Base-by-base conservation (phyloP, 2,888 invertebrate genomes). In the Metellina segmentata region DNA sequence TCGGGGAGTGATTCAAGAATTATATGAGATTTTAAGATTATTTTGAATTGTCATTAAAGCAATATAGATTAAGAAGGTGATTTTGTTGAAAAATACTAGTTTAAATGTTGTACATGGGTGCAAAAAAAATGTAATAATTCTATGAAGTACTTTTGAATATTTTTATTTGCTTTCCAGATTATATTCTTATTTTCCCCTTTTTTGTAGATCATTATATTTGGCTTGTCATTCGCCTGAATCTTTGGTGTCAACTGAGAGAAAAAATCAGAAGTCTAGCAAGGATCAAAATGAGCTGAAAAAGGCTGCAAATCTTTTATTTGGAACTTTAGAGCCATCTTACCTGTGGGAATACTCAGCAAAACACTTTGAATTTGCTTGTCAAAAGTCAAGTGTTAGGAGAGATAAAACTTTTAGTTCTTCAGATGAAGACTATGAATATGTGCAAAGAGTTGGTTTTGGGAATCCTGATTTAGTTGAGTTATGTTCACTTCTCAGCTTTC, bases 301-400 rank as follows among this genome's bases (percentile, higher is more conserved):
- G 95, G 97, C 97, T 34, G 97, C 97, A 0, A 98, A 98, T 95
- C 95, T 98, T 93, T 95, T 98, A 51, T 97, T 98, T 94, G 97
- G 97, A 87, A 97, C 97, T 0, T 96, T 98, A 93, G 97, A 98
- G 94, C 97, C 97, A n/a, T 97, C 97, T 90, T 98, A 97, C 94
- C 96, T 98, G 89, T 98, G 98, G 98, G 96, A 96, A 93, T 98
- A 97, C 83, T 81, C 92, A 51, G 92, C 90, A 34, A 92, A 86
- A 69, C 77, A 90, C 93, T 95, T 95, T 94, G 94, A 94, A 82
- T 82, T 91, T 61, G 93, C 94, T 8, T 95, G 94, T 93, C 61
- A 79, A 20, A 74, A 85, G 20, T 53, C 91, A 75, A 72, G 13
- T 52, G 7, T 51, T 19, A 61, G n/a, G 53, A 52, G 34, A 4